Evolutionary conservation across 2,797 vertebrate species (phyloP).

Genomic region (Bradypodion pumilum): DNA sequence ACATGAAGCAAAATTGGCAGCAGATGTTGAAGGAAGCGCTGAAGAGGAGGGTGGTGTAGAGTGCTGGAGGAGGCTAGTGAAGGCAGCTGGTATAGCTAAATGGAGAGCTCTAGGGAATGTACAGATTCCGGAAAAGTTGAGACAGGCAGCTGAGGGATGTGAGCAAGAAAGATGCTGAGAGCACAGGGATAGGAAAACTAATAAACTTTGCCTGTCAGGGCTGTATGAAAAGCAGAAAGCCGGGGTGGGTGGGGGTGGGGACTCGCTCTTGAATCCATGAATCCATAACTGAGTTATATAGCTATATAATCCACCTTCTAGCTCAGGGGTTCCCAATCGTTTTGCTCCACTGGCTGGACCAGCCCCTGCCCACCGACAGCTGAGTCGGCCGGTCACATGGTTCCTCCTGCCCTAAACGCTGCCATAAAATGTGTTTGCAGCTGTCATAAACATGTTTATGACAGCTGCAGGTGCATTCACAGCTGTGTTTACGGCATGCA

Average conservation of each 20-base stretch:
- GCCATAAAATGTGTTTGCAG: too few relatives aligned
- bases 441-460: too few relatives aligned
- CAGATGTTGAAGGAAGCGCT: not conserved
- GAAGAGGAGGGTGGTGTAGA: not conserved
- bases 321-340: too few relatives aligned
- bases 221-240: constrained; percentile 67
- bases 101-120: constrained; percentile 9
- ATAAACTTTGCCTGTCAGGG: constrained; percentile 65
- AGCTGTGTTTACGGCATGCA: too few relatives aligned
- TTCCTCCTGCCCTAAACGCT: too few relatives aligned
- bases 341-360: too few relatives aligned
- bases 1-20: not conserved
- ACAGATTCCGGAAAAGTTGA: constrained; percentile 40
- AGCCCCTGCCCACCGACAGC: too few relatives aligned
- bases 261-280: constrained; percentile 31
- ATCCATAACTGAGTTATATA: constrained; percentile 69
- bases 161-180: constrained; percentile 54
- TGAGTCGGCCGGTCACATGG: too few relatives aligned
- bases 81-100: constrained; percentile 43
- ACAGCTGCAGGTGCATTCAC: too few relatives aligned
- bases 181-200: constrained; percentile 55
- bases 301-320: too few relatives aligned
- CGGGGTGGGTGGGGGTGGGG: too few relatives aligned
- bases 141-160: constrained; percentile 32
- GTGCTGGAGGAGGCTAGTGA: not conserved